Base-by-base conservation (phyloP, 2,888 invertebrate genomes). In the Hirtodrosophila histrioides region DNA sequence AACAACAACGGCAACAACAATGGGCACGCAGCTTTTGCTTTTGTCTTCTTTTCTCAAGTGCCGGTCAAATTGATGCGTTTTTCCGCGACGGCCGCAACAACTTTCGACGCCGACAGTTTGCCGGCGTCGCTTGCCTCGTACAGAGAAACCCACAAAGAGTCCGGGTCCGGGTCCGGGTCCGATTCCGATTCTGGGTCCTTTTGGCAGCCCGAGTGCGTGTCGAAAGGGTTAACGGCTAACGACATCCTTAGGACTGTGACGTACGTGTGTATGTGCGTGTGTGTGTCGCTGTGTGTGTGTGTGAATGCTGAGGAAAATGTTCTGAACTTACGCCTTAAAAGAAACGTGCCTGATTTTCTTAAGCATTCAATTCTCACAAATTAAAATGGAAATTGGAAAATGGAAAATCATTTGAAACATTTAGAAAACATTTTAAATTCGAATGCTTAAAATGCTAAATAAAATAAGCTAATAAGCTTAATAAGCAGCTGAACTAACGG, bases 21-120 rank as follows among this genome's bases (percentile, higher is more conserved):
- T 54, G 48, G 68, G 58, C 69, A 75, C 77, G 83, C 78, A 80
- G 84, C 89, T 81, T 89, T 87, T 79, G 87, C 81, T 65, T 74
- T 80, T 83, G 73, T 80, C 85, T 63, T 73, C 54, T 65, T 72
- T 72, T 75, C 86, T 89, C 86, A 76, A 88, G 83, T 78, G 78
- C 51, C 69, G 79, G 75, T 72, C 81, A 82, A 75, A 76, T 85
- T 86, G 87, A 78, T 80, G 85, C 88, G 82, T 84, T 78, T 89
- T 86, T 77, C 70, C 81, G 81, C 75, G 69, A 67, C 75, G 63
- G 64, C 62, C 57, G 70, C 70, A 69, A 61, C 75, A 78, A 75
- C 70, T 70, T 73, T 78, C 68, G 43, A 61, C 68, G 48, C 54
- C 81, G 71, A 72, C 82, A 82, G 82, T 82, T 82, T 72, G 86